A percentile compares a stretch with the other conserved stretches of the same genome.
phyloP scores from a whole-genome alignment of 2,888 invertebrate genomes.

The Thymelicus acteon region DNA sequence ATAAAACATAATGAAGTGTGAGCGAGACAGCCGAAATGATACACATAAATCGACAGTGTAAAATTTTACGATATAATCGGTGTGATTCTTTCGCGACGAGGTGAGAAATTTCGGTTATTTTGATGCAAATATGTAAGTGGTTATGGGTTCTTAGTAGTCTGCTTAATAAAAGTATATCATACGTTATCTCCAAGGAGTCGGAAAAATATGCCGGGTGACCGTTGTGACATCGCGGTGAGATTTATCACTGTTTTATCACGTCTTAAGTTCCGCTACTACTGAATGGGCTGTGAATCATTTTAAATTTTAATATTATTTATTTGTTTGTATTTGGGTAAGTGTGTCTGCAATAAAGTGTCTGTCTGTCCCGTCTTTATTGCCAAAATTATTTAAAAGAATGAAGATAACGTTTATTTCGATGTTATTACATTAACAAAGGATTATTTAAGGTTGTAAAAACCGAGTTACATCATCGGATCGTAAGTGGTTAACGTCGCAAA shows the following conservation, averaged over 20 bases:
- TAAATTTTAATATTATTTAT: constrained; percentile 35
- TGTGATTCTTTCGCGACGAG: constrained; percentile 42
- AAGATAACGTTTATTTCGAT: not conserved
- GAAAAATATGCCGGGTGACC: constrained; percentile 22
- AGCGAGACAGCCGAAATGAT: constrained; percentile 58
- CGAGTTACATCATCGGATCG: no score
- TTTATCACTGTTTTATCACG: constrained; percentile 35
- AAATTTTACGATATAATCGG: constrained; percentile 71
- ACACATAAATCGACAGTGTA: constrained; percentile 68
- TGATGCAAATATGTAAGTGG: constrained; percentile 45
- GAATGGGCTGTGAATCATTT: constrained; percentile 25
- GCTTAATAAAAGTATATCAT: constrained; percentile 39
- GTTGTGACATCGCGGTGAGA: constrained; percentile 31
- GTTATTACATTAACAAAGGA: no score
- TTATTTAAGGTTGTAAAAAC: no score
- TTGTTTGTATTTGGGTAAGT: constrained; percentile 23
- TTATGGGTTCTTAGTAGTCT: constrained; percentile 52
- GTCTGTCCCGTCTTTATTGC: constrained; percentile 5
- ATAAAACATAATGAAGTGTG: constrained; percentile 40
- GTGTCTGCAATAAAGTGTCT: constrained; percentile 4
- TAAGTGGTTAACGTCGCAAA: no score
- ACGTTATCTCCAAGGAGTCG: constrained; percentile 30
- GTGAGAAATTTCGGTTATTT: constrained; percentile 36
- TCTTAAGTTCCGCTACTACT: constrained; percentile 30
- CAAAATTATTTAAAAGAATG: not conserved